Evolutionary conservation across 1,140 invertebrate species (phyloP), one percentile per base, ranked within the genome.

Genomic region (Drosophila takahashii): DNA sequence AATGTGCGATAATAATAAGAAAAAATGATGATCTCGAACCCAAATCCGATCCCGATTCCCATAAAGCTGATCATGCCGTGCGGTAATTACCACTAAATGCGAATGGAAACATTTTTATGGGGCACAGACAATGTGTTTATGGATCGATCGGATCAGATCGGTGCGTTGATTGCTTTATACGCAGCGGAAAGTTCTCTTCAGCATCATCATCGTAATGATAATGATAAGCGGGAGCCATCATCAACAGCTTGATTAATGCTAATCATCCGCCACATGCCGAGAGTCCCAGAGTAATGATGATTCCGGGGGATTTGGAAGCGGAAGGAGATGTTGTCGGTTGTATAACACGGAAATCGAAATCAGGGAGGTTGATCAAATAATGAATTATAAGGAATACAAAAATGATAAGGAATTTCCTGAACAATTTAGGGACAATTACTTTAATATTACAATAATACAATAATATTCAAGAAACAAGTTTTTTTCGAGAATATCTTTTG

Each of bases 141-240:
- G 45, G 45, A 48, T 48, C 26, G 45, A 48, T 48, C 26, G 60
- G 34, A 47, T 48, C 39, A 45, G 58, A 70, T 70, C 52, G 52
- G 29, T 37, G 32, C 22, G 65, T 39, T 72, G 69, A 72, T 72
- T 34, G 69, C 66, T 57, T 71, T 37, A 66, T 61, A 42, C 58
- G 34, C 36, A 58, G 51, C 59, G 66, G 58, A 81, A 66, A 77
- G 42, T 58, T 70, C 62, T 66, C 59, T 42, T 54, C 75, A n/a
- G n/a, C 54, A 58, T 72, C 62, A 54, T 36, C 52, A 53, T 41
- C 44, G 50, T 52, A 39, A 59, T 56, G 41, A 47, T 65, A 44
- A 72, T 66, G 78, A 77, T 80, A 80, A 77, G 50, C 65, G 53
- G 13, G 54, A 58, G 42, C 53, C 36, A 79, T 74, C 66, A 59